Evolutionary conservation across 2,888 invertebrate species (phyloP).

Genomic region (Phaonia tiefii): DNA sequence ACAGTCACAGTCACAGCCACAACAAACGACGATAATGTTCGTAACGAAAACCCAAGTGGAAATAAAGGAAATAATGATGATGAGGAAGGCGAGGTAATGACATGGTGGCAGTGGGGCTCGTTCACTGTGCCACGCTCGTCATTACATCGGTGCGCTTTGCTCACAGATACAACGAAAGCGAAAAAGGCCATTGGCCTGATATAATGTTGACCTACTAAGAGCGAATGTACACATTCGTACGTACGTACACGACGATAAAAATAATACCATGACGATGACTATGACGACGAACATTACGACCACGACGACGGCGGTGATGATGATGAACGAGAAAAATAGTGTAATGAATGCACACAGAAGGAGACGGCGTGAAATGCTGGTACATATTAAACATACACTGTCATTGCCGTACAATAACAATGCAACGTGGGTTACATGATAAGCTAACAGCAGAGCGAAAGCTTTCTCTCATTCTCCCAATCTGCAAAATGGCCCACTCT

Average conservation of each 20-base stretch:
- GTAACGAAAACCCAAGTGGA: slow-evolving; percentile 29
- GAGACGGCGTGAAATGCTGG: neutral
- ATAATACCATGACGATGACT: slow-evolving; percentile 18
- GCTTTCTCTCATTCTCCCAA: slow-evolving; percentile 17
- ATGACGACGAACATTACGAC: neutral
- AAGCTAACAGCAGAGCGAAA: slow-evolving; percentile 35
- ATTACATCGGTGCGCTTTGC: slow-evolving; percentile 57
- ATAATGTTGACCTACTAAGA: slow-evolving; percentile 81
- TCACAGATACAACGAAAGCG: slow-evolving; percentile 79
- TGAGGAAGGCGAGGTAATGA: neutral
- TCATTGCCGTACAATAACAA: slow-evolving; percentile 67
- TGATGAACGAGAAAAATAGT: neutral
- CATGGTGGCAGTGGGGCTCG: neutral
- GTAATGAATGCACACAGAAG: neutral
- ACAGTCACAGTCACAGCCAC: slow-evolving; percentile 7
- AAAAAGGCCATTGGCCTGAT: slow-evolving; percentile 81
- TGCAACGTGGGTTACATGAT: slow-evolving; percentile 38
- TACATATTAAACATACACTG: slow-evolving; percentile 65
- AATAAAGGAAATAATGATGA: slow-evolving; percentile 25
- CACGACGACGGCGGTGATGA: neutral
- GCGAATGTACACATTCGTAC: slow-evolving; percentile 63
- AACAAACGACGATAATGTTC: slow-evolving; percentile 4
- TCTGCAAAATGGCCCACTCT: neutral
- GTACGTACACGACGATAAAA: slow-evolving; percentile 42
- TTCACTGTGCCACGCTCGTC: slow-evolving; percentile 11